Evolutionary conservation across 1,140 invertebrate genomes (phyloP).

Genomic region (Drosophila suzukii): DNA sequence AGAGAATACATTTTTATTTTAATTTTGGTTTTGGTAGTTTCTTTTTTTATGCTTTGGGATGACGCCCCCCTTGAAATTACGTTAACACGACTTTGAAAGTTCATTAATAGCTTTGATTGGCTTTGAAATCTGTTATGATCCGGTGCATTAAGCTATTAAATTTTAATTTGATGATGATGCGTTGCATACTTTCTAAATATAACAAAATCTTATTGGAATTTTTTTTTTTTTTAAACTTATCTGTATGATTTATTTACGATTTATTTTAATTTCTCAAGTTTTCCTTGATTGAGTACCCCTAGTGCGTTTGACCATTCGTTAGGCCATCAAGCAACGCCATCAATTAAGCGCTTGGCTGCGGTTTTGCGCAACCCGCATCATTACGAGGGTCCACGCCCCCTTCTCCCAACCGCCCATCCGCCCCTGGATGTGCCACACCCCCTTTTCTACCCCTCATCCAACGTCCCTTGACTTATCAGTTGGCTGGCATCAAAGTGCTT

Average conservation of each 20-base stretch:
- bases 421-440: slow-evolving; percentile 18
- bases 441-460: slow-evolving; percentile 2
- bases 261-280: slow-evolving; percentile 20
- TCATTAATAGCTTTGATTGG: slow-evolving; percentile 10
- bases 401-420: slow-evolving; percentile 12
- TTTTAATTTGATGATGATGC: background rate
- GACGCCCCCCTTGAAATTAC: slow-evolving; percentile 16
- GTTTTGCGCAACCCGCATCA: slow-evolving; percentile 59
- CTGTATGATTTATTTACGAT: background rate
- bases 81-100: slow-evolving; percentile 8
- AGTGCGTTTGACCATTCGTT: slow-evolving; percentile 37
- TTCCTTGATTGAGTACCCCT: slow-evolving; percentile 36
- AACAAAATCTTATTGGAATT: no score
- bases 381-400: slow-evolving; percentile 38
- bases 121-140: slow-evolving; percentile 18
- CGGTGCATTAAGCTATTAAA: background rate
- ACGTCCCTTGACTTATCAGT: slow-evolving; percentile 52
- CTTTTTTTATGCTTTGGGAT: slow-evolving; percentile 6
- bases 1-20: slow-evolving; percentile 31
- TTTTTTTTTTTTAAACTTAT: no score
- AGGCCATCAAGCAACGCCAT: slow-evolving; percentile 33
- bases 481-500: slow-evolving; percentile 47
- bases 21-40: slow-evolving; percentile 26
- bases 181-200: no score
- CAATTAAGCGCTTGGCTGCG: slow-evolving; percentile 60